Evolutionary conservation across 2,113 vertebrate species (phyloP).

Genomic region (Ploceus nigricollis): DNA sequence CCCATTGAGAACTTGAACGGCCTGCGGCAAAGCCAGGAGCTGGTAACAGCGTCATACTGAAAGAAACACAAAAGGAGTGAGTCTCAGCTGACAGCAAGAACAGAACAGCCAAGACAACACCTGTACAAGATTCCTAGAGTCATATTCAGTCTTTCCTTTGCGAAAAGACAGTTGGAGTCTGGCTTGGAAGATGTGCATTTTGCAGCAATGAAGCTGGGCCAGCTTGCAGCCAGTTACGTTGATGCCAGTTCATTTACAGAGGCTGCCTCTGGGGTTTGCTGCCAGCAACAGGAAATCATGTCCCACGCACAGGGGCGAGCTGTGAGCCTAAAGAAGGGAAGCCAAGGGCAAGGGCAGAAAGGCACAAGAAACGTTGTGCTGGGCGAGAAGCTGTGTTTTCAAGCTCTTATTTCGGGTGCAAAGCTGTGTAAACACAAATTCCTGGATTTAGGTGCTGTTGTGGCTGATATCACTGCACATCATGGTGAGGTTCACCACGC

Average conservation of each 20-base stretch:
- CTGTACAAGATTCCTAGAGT: background rate
- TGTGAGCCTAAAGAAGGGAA: background rate
- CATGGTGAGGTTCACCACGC: background rate
- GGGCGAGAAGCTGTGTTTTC: background rate
- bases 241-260: background rate
- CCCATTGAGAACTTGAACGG: background rate
- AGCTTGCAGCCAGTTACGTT: background rate
- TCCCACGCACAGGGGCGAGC: background rate
- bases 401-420: background rate
- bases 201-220: background rate
- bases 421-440: background rate
- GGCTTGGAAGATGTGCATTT: background rate
- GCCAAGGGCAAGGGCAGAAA: background rate
- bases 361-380: accelerated
- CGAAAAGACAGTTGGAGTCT: background rate
- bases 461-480: too few species aligned
- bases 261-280: background rate
- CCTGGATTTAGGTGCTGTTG: background rate
- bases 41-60: background rate
- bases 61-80: background rate
- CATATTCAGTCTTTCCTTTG: background rate
- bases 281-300: background rate
- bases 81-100: background rate
- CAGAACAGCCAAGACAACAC: background rate
- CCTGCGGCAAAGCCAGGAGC: background rate